Base-by-base conservation (phyloP, 1,140 invertebrate genomes). In the Leptoteleia sp. region DNA sequence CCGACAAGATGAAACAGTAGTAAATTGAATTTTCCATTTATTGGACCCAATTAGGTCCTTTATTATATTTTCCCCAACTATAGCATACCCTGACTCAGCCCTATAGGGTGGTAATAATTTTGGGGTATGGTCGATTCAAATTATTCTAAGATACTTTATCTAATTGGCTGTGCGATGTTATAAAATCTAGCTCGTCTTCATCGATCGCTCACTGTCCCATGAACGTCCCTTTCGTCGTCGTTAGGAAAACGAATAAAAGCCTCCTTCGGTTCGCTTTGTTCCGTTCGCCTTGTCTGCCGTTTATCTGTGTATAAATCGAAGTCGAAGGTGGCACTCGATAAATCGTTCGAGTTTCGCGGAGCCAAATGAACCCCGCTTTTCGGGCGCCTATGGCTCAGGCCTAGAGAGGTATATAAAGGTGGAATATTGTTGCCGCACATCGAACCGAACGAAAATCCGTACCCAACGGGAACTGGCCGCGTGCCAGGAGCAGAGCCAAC, bases 391-490 rank as follows among this genome's bases (percentile, higher is more conserved):
- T 84, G 81, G 80, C 47, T 37, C 42, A 67, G 57, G 40, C 62
- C 40, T 55, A 38, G 55, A 76, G 52, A 31, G 68, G 71, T 76
- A 47, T 78, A 79, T 81, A 78, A 82, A 81, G 79, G 77, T 84
- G 82, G 82, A 84, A 85, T 84, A 84, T 84, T 83, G 82, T 84
- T 80, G 76, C 80, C 80, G 80, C 80, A 81, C 75, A 83, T 82
- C 71, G 84, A 84, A 84, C 83, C 59, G 5, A 45, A 47, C 35
- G 82, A 86, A 84, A 79, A 84, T 85, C 81, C 83, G 78, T 81
- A 85, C 83, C 76, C 79, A 78, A 37, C 65, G 55, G 68, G 57
- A 77, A 54, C 81, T 86, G 85, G 85, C 84, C 72, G 42, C 15
- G 61, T 76, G 84, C 85, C 85, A 86, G 76, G 22, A 55, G 27